Base-by-base conservation (phyloP, 2,113 vertebrate species). In the zebrafish (Danio rerio) region DNA sequence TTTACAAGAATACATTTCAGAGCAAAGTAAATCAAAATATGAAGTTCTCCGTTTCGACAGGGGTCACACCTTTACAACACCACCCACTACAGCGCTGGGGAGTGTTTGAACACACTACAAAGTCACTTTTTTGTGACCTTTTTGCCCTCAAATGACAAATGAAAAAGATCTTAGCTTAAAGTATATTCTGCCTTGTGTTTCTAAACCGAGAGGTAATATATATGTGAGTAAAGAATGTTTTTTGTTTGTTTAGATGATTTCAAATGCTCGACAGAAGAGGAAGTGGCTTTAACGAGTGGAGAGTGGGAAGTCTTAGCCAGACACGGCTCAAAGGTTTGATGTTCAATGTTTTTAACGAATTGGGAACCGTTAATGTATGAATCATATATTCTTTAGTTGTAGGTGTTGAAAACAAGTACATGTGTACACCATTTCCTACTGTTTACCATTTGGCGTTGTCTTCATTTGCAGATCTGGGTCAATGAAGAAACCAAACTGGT, bases 221-320 rank as follows among this genome's bases (percentile, higher is more conserved):
- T 49, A 10, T 45, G 31, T 45, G 12, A 45, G 0, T 21, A 45
- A 0, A 3, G 10, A 20, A n/a, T 40, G 2, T 56, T 40, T 80
- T 12, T 63, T 52, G 83, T 80, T 21, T 18, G 9, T 89, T 0
- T 71, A 98, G 97, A 95, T 90, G 96, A 98, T 83, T 99, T 99
- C 89, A 97, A 94, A 77, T 98, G 98, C 87, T 92, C 93, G 70
- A 88, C 99, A 88, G 96, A 96, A 84, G 96, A 98, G 87, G 97
- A 99, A 88, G 50, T 96, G 6, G 92, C 96, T 0, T 83, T 99
- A 91, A 99, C 97, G 76, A 93, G 91, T 72, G 98, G 98, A 45
- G 97, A 99, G 20, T 99, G 98, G 98, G 98, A 99, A 84, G 97
- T 99, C 58, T 79, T 99, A 87, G 96, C 96, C 0, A 93, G 96